phyloP scores from a whole-genome alignment of 2,113 vertebrate genomes.

The Ivindomyrus marchei region DNA sequence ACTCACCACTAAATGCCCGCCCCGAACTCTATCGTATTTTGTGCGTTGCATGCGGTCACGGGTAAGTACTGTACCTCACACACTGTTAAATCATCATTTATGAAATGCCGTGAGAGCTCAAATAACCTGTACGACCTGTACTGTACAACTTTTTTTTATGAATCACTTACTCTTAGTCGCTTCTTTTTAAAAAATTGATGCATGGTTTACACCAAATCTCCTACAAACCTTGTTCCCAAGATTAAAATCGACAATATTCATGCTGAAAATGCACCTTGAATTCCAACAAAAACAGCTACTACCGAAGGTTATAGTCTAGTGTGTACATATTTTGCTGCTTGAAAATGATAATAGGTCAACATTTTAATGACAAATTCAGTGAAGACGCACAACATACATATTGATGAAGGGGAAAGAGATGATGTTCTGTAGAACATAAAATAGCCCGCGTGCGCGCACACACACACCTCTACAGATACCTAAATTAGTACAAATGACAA shows the following conservation, averaged over 20 bases:
- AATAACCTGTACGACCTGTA: not conserved
- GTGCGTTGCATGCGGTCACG: not conserved
- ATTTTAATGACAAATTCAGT: not conserved
- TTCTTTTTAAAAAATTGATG: not conserved
- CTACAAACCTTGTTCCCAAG: not conserved
- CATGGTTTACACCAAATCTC: not conserved
- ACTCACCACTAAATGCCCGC: slow-evolving; percentile 40
- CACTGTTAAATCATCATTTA: not conserved
- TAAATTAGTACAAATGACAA: not conserved
- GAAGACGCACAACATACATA: not conserved
- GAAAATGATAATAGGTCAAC: not conserved
- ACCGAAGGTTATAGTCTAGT: not conserved
- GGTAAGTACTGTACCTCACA: not conserved
- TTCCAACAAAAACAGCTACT: not conserved
- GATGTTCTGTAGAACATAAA: not conserved
- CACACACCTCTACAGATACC: not conserved
- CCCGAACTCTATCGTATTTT: slow-evolving; percentile 26
- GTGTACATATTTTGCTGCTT: not conserved
- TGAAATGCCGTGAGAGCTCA: not conserved
- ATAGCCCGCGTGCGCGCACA: not conserved
- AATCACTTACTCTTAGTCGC: not conserved
- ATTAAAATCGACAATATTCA: not conserved
- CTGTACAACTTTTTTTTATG: not conserved
- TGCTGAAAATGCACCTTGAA: not conserved
- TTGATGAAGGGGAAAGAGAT: not conserved